Evolutionary conservation across 2,888 invertebrate genomes (phyloP).

Genomic region (Zootermopsis nevadensis): DNA sequence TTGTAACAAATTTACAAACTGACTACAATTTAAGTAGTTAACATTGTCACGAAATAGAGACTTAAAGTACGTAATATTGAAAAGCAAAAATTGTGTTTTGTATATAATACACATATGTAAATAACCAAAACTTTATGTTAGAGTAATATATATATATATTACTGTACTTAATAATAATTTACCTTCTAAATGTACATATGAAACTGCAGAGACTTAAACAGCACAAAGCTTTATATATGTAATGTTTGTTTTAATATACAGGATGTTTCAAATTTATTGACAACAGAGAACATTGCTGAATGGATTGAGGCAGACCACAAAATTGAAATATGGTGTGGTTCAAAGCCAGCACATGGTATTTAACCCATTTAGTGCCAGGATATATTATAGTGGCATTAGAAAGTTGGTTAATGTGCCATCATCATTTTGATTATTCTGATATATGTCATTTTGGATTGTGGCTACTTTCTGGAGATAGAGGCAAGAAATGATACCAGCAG

Average conservation of each 20-base stretch:
- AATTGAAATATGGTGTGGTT: not conserved
- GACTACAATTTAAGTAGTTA: not conserved
- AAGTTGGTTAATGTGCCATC: not conserved
- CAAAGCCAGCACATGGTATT: not conserved
- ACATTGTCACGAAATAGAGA: not conserved
- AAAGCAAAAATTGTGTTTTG: not conserved
- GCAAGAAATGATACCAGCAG: not conserved
- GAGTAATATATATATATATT: constrained; percentile 1
- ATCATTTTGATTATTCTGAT: not conserved
- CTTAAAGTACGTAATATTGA: not conserved
- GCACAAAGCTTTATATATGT: not conserved
- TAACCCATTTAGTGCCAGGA: not conserved
- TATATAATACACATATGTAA: constrained; percentile 12
- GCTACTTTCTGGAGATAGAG: not conserved
- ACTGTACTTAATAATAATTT: not conserved
- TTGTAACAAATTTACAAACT: not conserved
- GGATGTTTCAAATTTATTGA: not conserved
- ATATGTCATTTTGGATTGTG: not conserved
- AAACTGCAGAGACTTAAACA: constrained; percentile 15
- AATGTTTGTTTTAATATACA: not conserved
- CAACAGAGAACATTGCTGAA: not conserved
- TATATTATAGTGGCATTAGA: not conserved
- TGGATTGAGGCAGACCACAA: not conserved
- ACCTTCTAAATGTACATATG: constrained; percentile 22
- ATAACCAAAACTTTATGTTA: not conserved